Evolutionary conservation across 1,140 invertebrate species (phyloP).

Genomic region (Capitella teleta): DNA sequence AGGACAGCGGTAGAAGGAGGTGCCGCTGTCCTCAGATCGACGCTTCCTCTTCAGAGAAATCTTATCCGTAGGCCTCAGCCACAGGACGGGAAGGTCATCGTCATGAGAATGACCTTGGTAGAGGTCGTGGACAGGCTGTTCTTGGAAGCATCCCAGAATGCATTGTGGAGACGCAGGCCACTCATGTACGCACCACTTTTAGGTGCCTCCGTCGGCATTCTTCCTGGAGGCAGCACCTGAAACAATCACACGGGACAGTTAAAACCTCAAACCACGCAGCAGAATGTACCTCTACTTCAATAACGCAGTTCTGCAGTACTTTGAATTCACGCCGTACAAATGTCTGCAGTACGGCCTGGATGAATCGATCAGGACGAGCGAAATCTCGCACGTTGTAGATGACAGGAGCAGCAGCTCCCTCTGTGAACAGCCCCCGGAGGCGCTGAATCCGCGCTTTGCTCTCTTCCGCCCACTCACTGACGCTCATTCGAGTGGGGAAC

Average conservation of each 20-base stretch:
- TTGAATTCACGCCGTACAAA: constrained; percentile 29
- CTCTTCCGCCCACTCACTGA: background rate
- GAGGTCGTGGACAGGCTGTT: no score
- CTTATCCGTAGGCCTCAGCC: constrained; percentile 16
- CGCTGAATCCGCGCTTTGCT: background rate
- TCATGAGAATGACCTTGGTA: no score
- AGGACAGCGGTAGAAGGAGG: background rate
- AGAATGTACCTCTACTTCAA: constrained; percentile 23
- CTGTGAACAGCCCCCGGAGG: background rate
- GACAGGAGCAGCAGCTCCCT: constrained; percentile 10
- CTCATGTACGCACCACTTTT: constrained; percentile 26
- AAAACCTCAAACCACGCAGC: no score
- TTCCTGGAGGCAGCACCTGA: constrained; percentile 31
- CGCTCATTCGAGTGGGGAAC: constrained; percentile 23
- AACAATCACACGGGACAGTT: no score
- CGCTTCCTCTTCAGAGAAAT: background rate
- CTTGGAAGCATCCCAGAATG: constrained; percentile 30
- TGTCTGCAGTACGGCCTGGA: constrained; percentile 27
- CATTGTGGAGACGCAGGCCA: constrained; percentile 27
- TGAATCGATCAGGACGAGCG: constrained; percentile 26
- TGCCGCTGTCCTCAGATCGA: background rate
- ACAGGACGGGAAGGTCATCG: constrained; percentile 22
- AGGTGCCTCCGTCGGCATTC: constrained; percentile 14
- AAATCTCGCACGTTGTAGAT: constrained; percentile 26
- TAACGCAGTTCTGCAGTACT: constrained; percentile 23